phyloP scores from a whole-genome alignment of 1,140 invertebrate genomes.

The Drosophila lacteicornis region DNA sequence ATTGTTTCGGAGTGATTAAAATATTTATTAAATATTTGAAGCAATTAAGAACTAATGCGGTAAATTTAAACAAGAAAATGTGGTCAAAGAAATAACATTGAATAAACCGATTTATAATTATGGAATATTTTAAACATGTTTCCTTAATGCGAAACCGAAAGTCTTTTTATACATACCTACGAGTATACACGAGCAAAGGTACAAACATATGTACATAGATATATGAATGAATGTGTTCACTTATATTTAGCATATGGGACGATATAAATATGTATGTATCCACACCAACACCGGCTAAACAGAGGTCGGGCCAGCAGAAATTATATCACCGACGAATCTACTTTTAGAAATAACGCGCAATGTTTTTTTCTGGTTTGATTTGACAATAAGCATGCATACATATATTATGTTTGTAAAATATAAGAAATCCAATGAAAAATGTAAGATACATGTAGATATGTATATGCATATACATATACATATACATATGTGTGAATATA shows the following conservation, averaged over 20 bases:
- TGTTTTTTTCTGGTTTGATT: slow-evolving; percentile 46
- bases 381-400: slow-evolving; percentile 45
- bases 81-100: slow-evolving; percentile 28
- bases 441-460: too few relatives aligned
- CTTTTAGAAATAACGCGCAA: slow-evolving; percentile 71
- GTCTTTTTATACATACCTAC: slow-evolving; percentile 31
- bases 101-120: slow-evolving; percentile 44
- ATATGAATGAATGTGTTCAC: slow-evolving; percentile 16
- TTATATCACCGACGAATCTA: slow-evolving; percentile 72
- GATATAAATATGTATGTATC: slow-evolving; percentile 13
- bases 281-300: slow-evolving; percentile 54
- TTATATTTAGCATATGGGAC: slow-evolving; percentile 13
- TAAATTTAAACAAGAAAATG: slow-evolving; percentile 30
- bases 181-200: slow-evolving; percentile 11
- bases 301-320: slow-evolving; percentile 63
- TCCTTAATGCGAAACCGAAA: slow-evolving; percentile 58
- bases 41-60: too few relatives aligned
- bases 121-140: slow-evolving; percentile 65
- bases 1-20: not conserved
- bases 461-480: too few relatives aligned
- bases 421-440: not conserved
- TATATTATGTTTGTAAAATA: slow-evolving; percentile 12
- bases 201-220: slow-evolving; percentile 2
- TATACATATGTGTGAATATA: too few relatives aligned
- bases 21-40: too few relatives aligned